phyloP scores from a whole-genome alignment of 2,888 invertebrate species.

The Ernsta delagoae region DNA sequence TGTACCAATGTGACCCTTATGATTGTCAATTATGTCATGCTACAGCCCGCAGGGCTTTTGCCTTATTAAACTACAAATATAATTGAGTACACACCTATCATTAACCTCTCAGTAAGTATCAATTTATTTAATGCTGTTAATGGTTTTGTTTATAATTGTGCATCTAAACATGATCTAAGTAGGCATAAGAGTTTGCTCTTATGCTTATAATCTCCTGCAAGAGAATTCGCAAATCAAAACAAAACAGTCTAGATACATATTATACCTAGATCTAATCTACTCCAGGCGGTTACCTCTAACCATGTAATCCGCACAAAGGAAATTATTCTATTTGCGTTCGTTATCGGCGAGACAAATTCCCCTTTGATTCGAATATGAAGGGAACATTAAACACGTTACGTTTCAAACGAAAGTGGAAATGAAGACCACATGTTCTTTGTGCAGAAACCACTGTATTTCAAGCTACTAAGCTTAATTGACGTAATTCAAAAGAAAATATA shows the following conservation, averaged over 20 bases:
- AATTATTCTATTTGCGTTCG: constrained; percentile 37
- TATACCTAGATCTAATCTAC: constrained; percentile 27
- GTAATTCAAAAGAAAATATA: constrained; percentile 6
- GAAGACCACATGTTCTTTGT: constrained; percentile 13
- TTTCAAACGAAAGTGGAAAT: constrained; percentile 20
- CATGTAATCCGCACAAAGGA: constrained; percentile 33
- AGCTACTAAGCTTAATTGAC: constrained; percentile 5
- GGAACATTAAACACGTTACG: constrained; percentile 33
- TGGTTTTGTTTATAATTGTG: no score
- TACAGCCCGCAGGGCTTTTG: no score
- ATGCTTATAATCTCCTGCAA: no score
- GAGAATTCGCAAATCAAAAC: not conserved
- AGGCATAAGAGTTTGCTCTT: no score
- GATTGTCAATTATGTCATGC: no score
- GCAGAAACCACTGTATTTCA: not conserved
- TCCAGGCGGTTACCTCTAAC: constrained; percentile 30
- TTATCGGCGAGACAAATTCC: constrained; percentile 37
- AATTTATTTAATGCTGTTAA: no score
- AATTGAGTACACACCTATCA: no score
- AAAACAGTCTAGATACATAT: constrained; percentile 15
- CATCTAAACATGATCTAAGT: no score
- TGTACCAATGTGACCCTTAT: no score
- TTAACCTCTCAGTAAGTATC: no score
- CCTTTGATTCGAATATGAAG: constrained; percentile 36
- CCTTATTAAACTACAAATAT: no score